A percentile compares a stretch with the other conserved stretches of the same genome.
phyloP scores from a whole-genome alignment of 1,140 invertebrate genomes.

The Spodoptera litura region DNA sequence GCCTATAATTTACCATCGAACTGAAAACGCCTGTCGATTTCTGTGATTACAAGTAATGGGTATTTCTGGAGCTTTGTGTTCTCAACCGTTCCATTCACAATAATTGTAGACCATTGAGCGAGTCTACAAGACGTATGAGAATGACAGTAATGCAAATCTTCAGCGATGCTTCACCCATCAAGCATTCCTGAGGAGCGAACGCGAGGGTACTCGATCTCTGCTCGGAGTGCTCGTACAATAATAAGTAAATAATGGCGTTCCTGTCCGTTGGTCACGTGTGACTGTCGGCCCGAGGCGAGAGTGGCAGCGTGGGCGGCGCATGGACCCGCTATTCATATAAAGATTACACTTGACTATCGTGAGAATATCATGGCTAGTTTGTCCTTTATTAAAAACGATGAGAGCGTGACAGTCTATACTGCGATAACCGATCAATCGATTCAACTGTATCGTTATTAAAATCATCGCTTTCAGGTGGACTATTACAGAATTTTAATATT shows the following conservation, averaged over 20 bases:
- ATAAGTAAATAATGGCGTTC: constrained; percentile 69
- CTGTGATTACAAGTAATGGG: constrained; percentile 56
- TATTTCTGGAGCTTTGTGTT: constrained; percentile 51
- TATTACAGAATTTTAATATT: background rate
- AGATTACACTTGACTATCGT: constrained; percentile 45
- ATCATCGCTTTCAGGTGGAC: constrained; percentile 4
- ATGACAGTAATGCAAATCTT: constrained; percentile 73
- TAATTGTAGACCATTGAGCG: constrained; percentile 68
- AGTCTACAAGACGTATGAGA: constrained; percentile 66
- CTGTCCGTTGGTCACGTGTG: constrained; percentile 69
- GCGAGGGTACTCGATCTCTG: constrained; percentile 60
- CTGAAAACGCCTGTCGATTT: constrained; percentile 47
- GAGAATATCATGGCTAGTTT: constrained; percentile 38
- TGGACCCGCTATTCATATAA: constrained; percentile 8
- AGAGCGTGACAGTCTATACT: constrained; percentile 43
- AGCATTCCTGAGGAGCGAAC: constrained; percentile 59
- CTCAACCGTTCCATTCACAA: constrained; percentile 64
- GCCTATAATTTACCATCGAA: constrained; percentile 30
- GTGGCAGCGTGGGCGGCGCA: constrained; percentile 74
- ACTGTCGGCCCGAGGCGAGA: constrained; percentile 71
- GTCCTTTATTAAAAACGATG: constrained; percentile 29
- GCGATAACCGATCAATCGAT: constrained; percentile 2
- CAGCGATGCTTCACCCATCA: constrained; percentile 63
- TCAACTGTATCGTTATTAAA: constrained; percentile 8
- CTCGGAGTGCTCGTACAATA: constrained; percentile 60